Evolutionary conservation across 1,140 invertebrate genomes (phyloP), one percentile per base, ranked within the genome.

Genomic region (Bradysia coprophila): DNA sequence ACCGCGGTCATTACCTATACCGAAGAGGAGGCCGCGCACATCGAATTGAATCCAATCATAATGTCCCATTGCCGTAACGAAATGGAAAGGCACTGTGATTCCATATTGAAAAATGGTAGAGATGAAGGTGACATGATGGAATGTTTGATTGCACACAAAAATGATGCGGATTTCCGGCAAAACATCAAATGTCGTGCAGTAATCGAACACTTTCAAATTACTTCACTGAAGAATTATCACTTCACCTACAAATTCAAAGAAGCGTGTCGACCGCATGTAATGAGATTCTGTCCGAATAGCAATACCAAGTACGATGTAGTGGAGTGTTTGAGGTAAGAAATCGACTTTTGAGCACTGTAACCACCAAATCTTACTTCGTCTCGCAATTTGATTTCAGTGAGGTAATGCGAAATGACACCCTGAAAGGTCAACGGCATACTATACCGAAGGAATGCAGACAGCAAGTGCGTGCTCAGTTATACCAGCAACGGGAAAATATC

Each of bases 181-280:
- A 76, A 83, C 56, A 67, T 72, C 4, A 91, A 94, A 60, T 98
- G 95, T 64, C 71, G 79, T 47, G 83, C 84, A 21, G 89, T 89
- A 43, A 81, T 98, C 21, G 92, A 98, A 63, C 93, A 98, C 67
- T 81, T 86, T 54, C 85, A 91, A 64, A 65, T 94, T 34, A 84
- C 95, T 38, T 83, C 87, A 8, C 61, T 97, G 44, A 91, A 95
- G 61, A 88, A 93, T 65, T 95, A 91, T 58, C 79, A 78, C 53
- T 98, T 98, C 59, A 91, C 81, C 18, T 85, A 81, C 50, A 92
- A 91, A 58, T 98, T 98, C 59, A 95, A 95, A 64, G 77, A 91
- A 55, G 83, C 89, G 1, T 98, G 94, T 53, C 79, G 82, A 51
- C 69, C 71, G 10, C 77, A 86, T 63, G 91, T 94, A 1, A 66